Base-by-base conservation (phyloP, 2,888 invertebrate genomes). In the Orthonevra nobilis region DNA sequence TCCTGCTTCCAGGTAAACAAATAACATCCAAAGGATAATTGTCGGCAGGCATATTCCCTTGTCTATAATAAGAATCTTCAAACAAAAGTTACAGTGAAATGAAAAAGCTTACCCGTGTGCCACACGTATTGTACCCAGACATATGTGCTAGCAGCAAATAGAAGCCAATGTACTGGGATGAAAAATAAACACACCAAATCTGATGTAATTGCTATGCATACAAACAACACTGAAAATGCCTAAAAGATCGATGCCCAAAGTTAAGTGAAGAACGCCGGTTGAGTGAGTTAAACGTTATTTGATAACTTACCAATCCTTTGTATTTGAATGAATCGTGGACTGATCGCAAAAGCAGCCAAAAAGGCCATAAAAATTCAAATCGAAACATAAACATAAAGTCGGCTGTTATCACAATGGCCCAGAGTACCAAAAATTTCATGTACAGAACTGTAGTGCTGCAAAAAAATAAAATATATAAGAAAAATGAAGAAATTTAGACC, bases 161-260 rank as follows among this genome's bases (percentile, higher is more conserved):
- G 97, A 88, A 98, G 92, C 95, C 97, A 97, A 89, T 98, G 96
- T 85, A 98, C 94, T 83, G 99, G 99, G 91, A 99, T 97, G 91
- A 98, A 97, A 91, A 99, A 96, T 91, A 96, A 97, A 92, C 98
- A 99, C 90, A 99, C 94, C 93, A 99, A 95, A 90, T 99, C 99
- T 85, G 98, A 97, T 83, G 98, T 98, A 85, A 98, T 93, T 83
- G 98, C 97, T 89, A 99, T 95, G 90, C 97, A 97, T 88, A 99
- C 96, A 91, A 99, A 99, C 91, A 98, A 96, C 87, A 98, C 94
- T 86, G 98, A 97, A 91, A 98, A 98, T 89, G 97, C 97, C 97
- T 97, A 91, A 91, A 79, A 68, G 81, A 28, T 2, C 2, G n/a
- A n/a, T n/a, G n/a, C n/a, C n/a, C n/a, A n/a, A n/a, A n/a, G n/a